Percentiles rank a stretch among this genome's conserved stretches.
Evolutionary conservation across 23 tunicate genomes (phyloP).

Genomic region (Aplidium turbinatum): DNA sequence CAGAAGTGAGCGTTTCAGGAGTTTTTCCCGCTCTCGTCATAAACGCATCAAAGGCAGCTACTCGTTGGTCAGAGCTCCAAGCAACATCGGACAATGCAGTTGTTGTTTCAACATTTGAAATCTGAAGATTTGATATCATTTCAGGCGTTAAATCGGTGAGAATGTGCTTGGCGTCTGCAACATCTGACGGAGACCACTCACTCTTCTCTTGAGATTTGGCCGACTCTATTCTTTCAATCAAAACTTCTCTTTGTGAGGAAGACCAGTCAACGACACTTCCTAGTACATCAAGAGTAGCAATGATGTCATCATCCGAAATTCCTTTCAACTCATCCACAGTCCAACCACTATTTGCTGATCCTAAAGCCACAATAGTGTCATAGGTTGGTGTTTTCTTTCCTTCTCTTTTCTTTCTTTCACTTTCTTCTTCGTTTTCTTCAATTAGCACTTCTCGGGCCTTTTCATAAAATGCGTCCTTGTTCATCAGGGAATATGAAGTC

Average conservation of each 20-base stretch:
- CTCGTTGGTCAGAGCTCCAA: too few species aligned
- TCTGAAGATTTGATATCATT: slow-evolving; percentile 24
- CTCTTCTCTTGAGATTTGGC: too few species aligned
- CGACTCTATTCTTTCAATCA: background rate
- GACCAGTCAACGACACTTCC: slow-evolving; percentile 58
- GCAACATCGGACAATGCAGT: slow-evolving; percentile 35
- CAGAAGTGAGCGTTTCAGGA: slow-evolving; percentile 14
- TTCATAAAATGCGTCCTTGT: background rate
- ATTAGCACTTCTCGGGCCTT: background rate
- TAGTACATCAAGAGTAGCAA: slow-evolving; percentile 38
- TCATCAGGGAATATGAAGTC: background rate
- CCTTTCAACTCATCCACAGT: slow-evolving; percentile 38
- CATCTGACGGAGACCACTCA: slow-evolving; percentile 28
- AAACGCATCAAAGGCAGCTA: too few species aligned
- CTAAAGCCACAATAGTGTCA: slow-evolving; percentile 59
- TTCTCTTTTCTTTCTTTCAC: background rate
- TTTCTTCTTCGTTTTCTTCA: background rate
- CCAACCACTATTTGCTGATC: slow-evolving; percentile 63
- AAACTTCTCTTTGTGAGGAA: slow-evolving; percentile 7
- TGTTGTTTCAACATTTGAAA: slow-evolving; percentile 32
- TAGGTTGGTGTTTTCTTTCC: slow-evolving; percentile 37
- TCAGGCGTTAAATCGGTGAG: slow-evolving; percentile 23
- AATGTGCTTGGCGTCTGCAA: slow-evolving; percentile 58
- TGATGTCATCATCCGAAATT: slow-evolving; percentile 49
- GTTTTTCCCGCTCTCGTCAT: background rate